Base-by-base conservation (phyloP, 2,797 vertebrate species). In the Myripristis murdjan region DNA sequence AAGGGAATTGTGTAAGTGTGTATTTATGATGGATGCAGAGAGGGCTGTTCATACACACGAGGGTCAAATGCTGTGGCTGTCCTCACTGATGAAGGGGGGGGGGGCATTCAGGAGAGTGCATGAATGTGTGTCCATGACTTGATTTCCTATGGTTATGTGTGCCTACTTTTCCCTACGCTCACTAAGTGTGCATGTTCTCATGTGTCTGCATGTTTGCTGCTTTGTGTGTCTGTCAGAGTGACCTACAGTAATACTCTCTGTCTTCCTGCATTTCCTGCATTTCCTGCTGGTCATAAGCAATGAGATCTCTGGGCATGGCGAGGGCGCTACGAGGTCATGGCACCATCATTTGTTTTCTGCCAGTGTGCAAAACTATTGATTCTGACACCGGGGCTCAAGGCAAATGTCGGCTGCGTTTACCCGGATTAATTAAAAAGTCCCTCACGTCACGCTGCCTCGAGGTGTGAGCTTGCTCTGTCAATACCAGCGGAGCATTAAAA, bases 361-460 rank as follows among this genome's bases (percentile, higher is more conserved):
- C 79, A 51, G 74, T 23, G 75, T 56, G 61, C 85, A 76, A 80
- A 15, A n/a, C 77, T 81, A 94, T 93, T 79, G 92, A 93, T 94
- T 81, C 53, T 75, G 90, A 91, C 89, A 79, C 73, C 20, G 55
- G 59, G 31, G 75, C 91, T 91, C 81, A 76, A 89, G 89, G 91
- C 91, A 91, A 92, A 92, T 89, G 92, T 90, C 84, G 70, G 33
- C 73, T 18, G 14, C 78, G 64, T 93, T 93, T 93, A 91, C 86
- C 49, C 69, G 35, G 87, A 92, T 90, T 92, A 92, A 94, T 94
- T 94, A 93, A 91, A 90, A 91, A 88, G 84, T 84, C 82, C 79
- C 63, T 83, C 76, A 68, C 60, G 73, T 86, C 82, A 65, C 58
- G 39, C 16, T 9, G 79, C 83, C 82, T 58, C 7, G 44, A 87